Evolutionary conservation across 2,888 invertebrate genomes (phyloP).

Genomic region (Ophion ventricosus): DNA sequence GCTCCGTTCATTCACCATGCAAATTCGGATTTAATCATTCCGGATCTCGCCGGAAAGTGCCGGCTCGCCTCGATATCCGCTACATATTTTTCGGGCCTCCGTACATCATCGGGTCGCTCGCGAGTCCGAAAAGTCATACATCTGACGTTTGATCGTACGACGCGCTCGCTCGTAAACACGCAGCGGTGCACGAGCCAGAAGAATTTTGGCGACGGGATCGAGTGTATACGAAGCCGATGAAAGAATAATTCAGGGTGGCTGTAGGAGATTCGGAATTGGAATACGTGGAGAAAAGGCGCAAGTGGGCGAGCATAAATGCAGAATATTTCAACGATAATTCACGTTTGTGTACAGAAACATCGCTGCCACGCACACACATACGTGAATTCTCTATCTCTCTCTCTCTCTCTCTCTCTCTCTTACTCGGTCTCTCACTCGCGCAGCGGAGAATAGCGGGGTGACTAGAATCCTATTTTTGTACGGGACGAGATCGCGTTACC

Average conservation of each 20-base stretch:
- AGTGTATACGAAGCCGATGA: slow-evolving; percentile 50
- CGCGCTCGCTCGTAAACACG: slow-evolving; percentile 25
- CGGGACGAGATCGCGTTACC: slow-evolving; percentile 86
- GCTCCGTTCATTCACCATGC: too few species aligned
- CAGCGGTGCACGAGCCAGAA: slow-evolving; percentile 17
- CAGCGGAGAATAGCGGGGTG: slow-evolving; percentile 76
- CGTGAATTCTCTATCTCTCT: not conserved
- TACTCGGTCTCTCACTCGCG: not conserved
- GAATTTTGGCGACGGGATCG: slow-evolving; percentile 39
- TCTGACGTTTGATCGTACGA: slow-evolving; percentile 39
- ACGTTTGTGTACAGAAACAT: slow-evolving; percentile 60
- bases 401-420: slow-evolving; percentile 13
- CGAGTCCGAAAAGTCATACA: slow-evolving; percentile 26
- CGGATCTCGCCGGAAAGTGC: too few species aligned
- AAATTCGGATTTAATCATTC: too few species aligned
- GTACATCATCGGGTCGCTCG: not conserved
- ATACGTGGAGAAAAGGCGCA: slow-evolving; percentile 40
- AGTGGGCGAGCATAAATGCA: slow-evolving; percentile 67
- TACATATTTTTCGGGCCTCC: too few species aligned
- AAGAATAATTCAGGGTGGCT: slow-evolving; percentile 47
- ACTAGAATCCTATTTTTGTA: slow-evolving; percentile 85
- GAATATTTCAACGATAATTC: slow-evolving; percentile 72
- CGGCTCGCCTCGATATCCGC: too few species aligned
- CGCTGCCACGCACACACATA: slow-evolving; percentile 52
- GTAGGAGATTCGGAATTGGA: slow-evolving; percentile 31